These are phyloP conservation scores for Synergus umbraculus DNA, from an alignment of 2,888 invertebrate genomes.

Conservation along the genomic window DNA sequence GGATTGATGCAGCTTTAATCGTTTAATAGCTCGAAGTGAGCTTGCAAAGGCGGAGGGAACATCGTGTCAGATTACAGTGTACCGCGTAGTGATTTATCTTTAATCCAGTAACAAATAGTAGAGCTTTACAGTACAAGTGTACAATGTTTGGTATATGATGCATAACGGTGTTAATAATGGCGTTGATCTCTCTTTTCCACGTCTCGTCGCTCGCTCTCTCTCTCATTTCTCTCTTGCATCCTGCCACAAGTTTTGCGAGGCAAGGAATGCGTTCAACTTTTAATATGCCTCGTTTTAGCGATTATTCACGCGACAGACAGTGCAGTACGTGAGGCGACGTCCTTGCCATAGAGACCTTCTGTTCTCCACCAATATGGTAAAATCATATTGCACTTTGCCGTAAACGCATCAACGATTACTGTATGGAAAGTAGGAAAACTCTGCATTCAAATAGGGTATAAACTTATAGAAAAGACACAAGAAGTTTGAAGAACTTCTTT, in stretches of 20 bases:
- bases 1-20: too few relatives aligned
- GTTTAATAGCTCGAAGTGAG: too few relatives aligned
- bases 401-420: neutral
- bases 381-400: neutral
- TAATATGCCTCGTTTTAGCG: conserved; percentile 40
- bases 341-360: neutral
- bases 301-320: conserved; percentile 41
- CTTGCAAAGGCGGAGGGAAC: too few relatives aligned
- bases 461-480: too few relatives aligned
- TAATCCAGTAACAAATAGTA: conserved; percentile 16
- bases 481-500: neutral
- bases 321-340: neutral
- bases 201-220: neutral
- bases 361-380: conserved; percentile 4
- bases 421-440: neutral
- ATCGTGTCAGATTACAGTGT: neutral
- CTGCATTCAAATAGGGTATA: neutral
- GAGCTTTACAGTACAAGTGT: neutral
- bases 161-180: conserved; percentile 36
- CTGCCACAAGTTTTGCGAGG: conserved; percentile 10
- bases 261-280: conserved; percentile 24
- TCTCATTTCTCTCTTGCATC: conserved; percentile 8
- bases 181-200: neutral
- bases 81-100: conserved; percentile 17
- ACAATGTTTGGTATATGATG: conserved; percentile 23